A percentile compares a stretch with the other conserved stretches of the same genome.
These are phyloP conservation scores for Dorcus parallelipipedus DNA, from an alignment of 2,888 invertebrate genomes.

Conservation along the genomic window DNA sequence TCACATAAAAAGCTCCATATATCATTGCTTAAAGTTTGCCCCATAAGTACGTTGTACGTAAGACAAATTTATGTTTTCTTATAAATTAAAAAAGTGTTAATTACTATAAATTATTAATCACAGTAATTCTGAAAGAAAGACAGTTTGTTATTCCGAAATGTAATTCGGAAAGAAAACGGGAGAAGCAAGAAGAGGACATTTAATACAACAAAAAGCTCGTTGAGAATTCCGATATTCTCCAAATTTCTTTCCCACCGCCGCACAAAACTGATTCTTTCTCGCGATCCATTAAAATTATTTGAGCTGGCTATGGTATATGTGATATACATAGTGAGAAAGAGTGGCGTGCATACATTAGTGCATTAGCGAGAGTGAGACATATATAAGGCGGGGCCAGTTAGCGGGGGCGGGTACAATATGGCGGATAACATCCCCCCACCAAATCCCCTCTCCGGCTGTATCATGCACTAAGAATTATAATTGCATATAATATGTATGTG, in stretches of 20 bases:
- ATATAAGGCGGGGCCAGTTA: constrained; percentile 41
- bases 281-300: constrained; percentile 51
- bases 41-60: too few relatives aligned
- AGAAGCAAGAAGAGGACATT: constrained; percentile 17
- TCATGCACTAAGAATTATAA: constrained; percentile 49
- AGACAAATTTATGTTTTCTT: too few relatives aligned
- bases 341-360: constrained; percentile 25
- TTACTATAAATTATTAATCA: too few relatives aligned
- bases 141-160: background rate
- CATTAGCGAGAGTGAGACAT: constrained; percentile 33
- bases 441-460: constrained; percentile 39
- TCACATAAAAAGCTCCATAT: too few relatives aligned
- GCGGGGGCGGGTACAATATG: constrained; percentile 51
- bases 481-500: constrained; percentile 49
- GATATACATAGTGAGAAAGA: constrained; percentile 44
- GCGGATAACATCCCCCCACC: constrained; percentile 46
- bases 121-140: too few relatives aligned
- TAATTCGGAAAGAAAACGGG: background rate
- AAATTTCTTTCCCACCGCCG: constrained; percentile 38
- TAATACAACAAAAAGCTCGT: constrained; percentile 21
- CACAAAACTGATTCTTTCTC: constrained; percentile 44
- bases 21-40: too few relatives aligned
- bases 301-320: constrained; percentile 41
- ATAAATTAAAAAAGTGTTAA: too few relatives aligned
- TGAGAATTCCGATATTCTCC: constrained; percentile 26